Base-by-base conservation (phyloP, 2,888 invertebrate species). In the Patella ulyssiponensis region DNA sequence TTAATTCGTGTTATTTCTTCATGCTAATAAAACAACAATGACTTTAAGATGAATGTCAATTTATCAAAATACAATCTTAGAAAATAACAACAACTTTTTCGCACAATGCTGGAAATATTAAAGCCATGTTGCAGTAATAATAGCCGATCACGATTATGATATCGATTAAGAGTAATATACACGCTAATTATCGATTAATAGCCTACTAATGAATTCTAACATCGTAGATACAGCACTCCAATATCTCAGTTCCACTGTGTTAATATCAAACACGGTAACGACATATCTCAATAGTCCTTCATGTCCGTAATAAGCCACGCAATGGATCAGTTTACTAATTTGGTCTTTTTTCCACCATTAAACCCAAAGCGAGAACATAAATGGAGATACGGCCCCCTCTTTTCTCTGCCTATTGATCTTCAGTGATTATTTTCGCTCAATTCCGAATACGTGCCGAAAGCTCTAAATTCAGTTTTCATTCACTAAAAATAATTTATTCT, bases 161-260 rank as follows among this genome's bases (percentile, higher is more conserved):
- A 64, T 64, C 64, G 64, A 64, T 64, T 64, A 64, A 23, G 20
- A 23, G 20, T 23, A 20, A 64, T 64, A 64, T 64, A 64, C 64
- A 64, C 23, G 20, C 20, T 64, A 64, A 15, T 64, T 64, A 64
- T 64, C 23, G 64, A 64, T 64, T 23, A 23, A 20, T 20, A 64
- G 64, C 64, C 64, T 64, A 64, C 64, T 64, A 64, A 64, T 64
- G 64, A 64, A 64, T 64, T 64, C 23, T 23, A 64, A 64, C 64
- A 64, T 9, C 20, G 23, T 23, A 23, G 23, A 64, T 64, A 64
- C 64, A 9, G 23, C 64, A 64, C 64, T 64, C 23, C 20, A 23
- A 20, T 23, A 23, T 64, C 20, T 64, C 64, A 23, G 20, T 64
- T 23, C 23, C 64, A 64, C 64, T 64, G 64, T 64, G 64, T 64